Base-by-base conservation (phyloP, 2,113 vertebrate species). In the Xenopus borealis region DNA sequence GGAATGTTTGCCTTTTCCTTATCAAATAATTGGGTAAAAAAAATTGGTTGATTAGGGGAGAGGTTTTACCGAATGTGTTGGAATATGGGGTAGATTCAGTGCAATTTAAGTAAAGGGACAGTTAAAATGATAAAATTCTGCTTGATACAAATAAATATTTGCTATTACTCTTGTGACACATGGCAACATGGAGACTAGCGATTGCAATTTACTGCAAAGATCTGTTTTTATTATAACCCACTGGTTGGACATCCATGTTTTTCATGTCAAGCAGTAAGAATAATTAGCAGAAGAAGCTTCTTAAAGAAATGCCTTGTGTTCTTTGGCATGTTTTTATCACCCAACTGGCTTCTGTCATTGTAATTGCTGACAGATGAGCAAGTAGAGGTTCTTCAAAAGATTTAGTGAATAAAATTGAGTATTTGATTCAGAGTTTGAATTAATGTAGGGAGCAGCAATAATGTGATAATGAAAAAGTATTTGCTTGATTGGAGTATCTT, bases 311-410 rank as follows among this genome's bases (percentile, higher is more conserved):
- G 16, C 1, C 14, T 58, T 58, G 47, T 67, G 53, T 57, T 46
- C 52, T 18, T 10, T 19, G 30, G 7, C 45, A 4, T 30, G 33
- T 65, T 65, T 65, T 65, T 45, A 45, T 65, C 33, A 65, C 14
- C n/a, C n/a, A 44, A 30, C 52, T 53, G 52, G 52, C 52, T 53
- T 1, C 14, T 65, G 63, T 65, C 63, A 65, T 23, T 27, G 40
- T 18, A 66, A 59, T 66, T 59, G 53, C 53, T 66, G 72, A 59
- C 63, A 67, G 33, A 10, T 66, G 72, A 47, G 23, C 23, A 27
- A 27, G 23, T 27, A 27, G 20, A 14, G 4, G 3, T 59, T 10
- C 53, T 70, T 59, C 19, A 12, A 17, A 45, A 19, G 62, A 65
- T n/a, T 65, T 65, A 45, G 30, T 7, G 52, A 19, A 10, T 50